phyloP scores from a whole-genome alignment of 2,888 invertebrate genomes.

The Trachelus troglodyta region DNA sequence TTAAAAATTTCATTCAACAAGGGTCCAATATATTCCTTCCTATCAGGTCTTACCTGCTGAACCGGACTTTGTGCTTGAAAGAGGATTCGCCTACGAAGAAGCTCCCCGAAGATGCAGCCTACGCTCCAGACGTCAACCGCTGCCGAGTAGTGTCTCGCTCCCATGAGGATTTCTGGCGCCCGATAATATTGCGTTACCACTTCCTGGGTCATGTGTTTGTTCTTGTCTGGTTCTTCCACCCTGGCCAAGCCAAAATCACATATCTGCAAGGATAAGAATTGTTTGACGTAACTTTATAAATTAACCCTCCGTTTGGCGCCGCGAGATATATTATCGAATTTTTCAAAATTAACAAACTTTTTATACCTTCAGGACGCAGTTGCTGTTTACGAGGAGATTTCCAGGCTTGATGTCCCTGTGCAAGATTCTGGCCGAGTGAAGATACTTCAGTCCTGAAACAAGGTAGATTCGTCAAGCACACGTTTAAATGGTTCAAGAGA shows the following conservation, averaged over 20 bases:
- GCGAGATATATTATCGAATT: background rate
- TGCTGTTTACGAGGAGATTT: slow-evolving; percentile 98
- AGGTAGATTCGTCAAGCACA: background rate
- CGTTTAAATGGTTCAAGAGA: background rate
- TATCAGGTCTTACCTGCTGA: slow-evolving; percentile 77
- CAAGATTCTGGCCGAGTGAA: slow-evolving; percentile 97
- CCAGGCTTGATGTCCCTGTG: slow-evolving; percentile 99
- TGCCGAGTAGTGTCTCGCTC: slow-evolving; percentile 95
- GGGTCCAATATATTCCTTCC: background rate
- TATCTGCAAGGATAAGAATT: slow-evolving; percentile 72
- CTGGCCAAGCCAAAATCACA: slow-evolving; percentile 99
- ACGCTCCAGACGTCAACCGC: slow-evolving; percentile 99
- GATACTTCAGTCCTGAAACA: slow-evolving; percentile 90
- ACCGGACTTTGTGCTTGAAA: slow-evolving; percentile 99
- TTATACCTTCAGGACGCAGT: slow-evolving; percentile 93
- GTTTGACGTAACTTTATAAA: slow-evolving; percentile 21
- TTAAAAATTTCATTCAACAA: background rate
- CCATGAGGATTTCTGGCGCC: slow-evolving; percentile 99
- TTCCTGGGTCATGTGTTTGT: slow-evolving; percentile 98
- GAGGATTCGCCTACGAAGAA: slow-evolving; percentile 93
- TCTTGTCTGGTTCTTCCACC: slow-evolving; percentile 94
- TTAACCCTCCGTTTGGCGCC: background rate
- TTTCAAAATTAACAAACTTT: background rate
- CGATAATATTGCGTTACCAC: slow-evolving; percentile 99
- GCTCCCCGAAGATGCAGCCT: slow-evolving; percentile 98